Conservation (phyloP, 1,140 invertebrate species). For the Heliconius eleuchia region DNA sequence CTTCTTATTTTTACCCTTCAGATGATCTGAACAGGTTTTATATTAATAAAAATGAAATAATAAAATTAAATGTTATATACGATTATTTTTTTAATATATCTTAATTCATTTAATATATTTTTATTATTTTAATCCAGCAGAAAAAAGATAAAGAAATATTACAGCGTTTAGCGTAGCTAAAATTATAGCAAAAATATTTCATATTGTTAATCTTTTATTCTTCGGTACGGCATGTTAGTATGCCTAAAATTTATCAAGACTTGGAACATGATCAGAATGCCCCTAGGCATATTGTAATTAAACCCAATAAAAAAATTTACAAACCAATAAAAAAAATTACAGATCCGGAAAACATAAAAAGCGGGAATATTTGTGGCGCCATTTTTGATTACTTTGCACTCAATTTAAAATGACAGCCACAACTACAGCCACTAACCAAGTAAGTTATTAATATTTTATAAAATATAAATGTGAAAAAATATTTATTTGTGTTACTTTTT, state of each 20-base stretch:
- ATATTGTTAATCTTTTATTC: no score
- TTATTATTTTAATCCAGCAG: no score
- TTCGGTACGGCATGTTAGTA: no score
- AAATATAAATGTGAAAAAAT: not conserved
- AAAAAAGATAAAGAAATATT: no score
- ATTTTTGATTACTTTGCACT: constrained; percentile 8
- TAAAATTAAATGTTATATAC: not conserved
- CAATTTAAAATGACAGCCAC: constrained; percentile 40
- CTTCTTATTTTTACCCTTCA: not conserved
- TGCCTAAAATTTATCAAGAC: no score
- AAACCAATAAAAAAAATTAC: not conserved
- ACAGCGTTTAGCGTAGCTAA: no score
- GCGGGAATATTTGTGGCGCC: constrained; percentile 6
- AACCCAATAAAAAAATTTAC: not conserved
- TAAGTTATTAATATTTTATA: constrained; percentile 19
- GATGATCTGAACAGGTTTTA: not conserved
- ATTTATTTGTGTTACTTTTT: not conserved
- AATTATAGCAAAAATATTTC: no score
- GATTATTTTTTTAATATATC: not conserved
- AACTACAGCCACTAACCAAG: constrained; percentile 40
- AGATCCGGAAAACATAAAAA: not conserved
- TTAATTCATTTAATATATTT: not conserved
- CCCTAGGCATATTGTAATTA: not conserved
- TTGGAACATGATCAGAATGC: no score
- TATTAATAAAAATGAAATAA: not conserved